phyloP scores from a whole-genome alignment of 2,888 invertebrate genomes.

The Pollenia angustigena region DNA sequence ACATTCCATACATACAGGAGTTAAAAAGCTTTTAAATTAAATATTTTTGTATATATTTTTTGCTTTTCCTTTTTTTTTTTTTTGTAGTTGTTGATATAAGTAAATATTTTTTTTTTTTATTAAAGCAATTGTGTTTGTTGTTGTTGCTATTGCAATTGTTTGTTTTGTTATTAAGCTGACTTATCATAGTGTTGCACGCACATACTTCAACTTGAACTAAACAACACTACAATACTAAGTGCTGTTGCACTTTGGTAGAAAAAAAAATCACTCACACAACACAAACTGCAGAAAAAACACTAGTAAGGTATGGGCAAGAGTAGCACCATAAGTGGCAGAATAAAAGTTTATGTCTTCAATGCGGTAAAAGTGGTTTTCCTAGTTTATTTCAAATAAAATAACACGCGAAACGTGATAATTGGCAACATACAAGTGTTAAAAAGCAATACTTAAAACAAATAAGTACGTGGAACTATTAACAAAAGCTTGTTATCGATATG shows the following conservation, averaged over 20 bases:
- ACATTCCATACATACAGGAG: neutral
- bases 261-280: conserved; percentile 20
- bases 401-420: conserved; percentile 72
- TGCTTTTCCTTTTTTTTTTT: conserved; percentile 6
- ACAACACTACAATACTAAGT: conserved; percentile 35
- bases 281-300: conserved; percentile 19
- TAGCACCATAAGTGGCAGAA: conserved; percentile 11
- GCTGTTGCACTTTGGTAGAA: conserved; percentile 43
- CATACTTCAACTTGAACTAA: conserved; percentile 63
- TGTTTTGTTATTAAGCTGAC: conserved; percentile 62
- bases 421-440: conserved; percentile 64
- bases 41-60: conserved; percentile 11
- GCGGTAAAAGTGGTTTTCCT: conserved; percentile 68
- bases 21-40: neutral
- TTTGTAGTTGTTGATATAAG: neutral
- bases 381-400: conserved; percentile 62
- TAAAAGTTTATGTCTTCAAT: conserved; percentile 64
- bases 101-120: conserved; percentile 28
- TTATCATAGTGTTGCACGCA: conserved; percentile 70
- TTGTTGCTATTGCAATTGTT: conserved; percentile 31
- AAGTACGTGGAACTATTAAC: conserved; percentile 10
- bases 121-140: neutral
- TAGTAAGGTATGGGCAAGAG: neutral
- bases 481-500: conserved; percentile 9
- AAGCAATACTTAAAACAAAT: conserved; percentile 52